Conservation (phyloP, 2,888 invertebrate species). For the Gortyna flavago region DNA sequence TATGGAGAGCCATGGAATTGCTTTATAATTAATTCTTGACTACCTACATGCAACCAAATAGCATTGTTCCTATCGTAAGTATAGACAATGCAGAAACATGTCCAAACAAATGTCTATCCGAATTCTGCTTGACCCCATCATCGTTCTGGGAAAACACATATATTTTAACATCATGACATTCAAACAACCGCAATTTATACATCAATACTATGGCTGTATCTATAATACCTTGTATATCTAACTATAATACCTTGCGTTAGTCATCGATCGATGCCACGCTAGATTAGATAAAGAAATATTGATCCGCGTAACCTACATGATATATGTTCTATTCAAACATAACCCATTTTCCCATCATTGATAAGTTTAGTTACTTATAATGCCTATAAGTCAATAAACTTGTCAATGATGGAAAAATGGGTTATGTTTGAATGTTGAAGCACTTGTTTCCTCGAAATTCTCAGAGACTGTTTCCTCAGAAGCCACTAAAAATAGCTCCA, state of each 20-base stretch:
- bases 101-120: constrained; percentile 29
- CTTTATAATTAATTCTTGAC: not conserved
- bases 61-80: not conserved
- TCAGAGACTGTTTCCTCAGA: not conserved
- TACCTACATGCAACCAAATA: not conserved
- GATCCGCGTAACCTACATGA: constrained; percentile 35
- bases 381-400: no score
- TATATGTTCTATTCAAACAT: constrained; percentile 22
- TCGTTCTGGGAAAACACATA: constrained; percentile 34
- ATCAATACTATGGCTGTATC: constrained; percentile 26
- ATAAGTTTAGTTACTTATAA: not conserved
- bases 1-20: not conserved
- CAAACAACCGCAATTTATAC: constrained; percentile 35
- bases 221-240: constrained; percentile 4
- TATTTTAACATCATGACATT: constrained; percentile 41
- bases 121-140: constrained; percentile 42
- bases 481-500: constrained; percentile 9
- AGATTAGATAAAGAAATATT: constrained; percentile 59
- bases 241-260: constrained; percentile 9
- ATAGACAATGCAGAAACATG: constrained; percentile 18
- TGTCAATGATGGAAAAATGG: no score
- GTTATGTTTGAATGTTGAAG: not conserved
- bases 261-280: constrained; percentile 32
- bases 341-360: constrained; percentile 22
- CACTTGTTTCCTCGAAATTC: not conserved